Base-by-base conservation (phyloP, 1,140 invertebrate genomes). In the Melipona quadrifasciata region DNA sequence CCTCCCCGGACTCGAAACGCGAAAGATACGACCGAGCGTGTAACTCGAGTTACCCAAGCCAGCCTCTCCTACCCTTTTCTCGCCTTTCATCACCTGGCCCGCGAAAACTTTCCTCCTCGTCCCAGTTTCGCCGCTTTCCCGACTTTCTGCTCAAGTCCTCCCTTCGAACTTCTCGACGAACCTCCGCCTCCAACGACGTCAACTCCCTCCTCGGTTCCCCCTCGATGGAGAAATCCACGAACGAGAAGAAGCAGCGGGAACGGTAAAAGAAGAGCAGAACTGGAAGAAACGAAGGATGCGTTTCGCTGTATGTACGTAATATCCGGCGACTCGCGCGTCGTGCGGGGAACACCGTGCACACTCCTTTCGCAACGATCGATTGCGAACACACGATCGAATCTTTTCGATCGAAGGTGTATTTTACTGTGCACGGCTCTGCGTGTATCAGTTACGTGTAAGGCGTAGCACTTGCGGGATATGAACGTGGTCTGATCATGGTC, bases 401-500 rank as follows among this genome's bases (percentile, higher is more conserved):
- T 64, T 12, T 31, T 31, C 31, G 39, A 47, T 47, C 39, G 8
- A 47, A 24, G 21, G 6, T 47, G 8, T 47, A 67, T 67, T 61
- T 61, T 61, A 61, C 8, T 61, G 79, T 73, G 70, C 65, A 73
- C 71, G 72, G 68, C 55, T 64, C n/a, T 81, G 77, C 64, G 75
- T 87, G 76, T 86, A 68, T 82, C 53, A 51, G 58, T 21, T 76
- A 82, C 47, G 73, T 85, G 73, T 89, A 87, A 87, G 82, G 88
- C 85, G 88, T 90, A 87, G 82, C 89, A 89, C 89, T 90, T 87
- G 88, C 89, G 89, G 79, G 82, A 90, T 90, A 89, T 89, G 85
- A 84, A 89, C 79, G 81, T 86, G 80, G 76, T 82, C 27, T 65
- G 39, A 73, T 53, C 24, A 31, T 86, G 39, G 24, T 65, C 14